phyloP scores from a whole-genome alignment of 2,113 vertebrate species.

The Acrocephalus kingi region DNA sequence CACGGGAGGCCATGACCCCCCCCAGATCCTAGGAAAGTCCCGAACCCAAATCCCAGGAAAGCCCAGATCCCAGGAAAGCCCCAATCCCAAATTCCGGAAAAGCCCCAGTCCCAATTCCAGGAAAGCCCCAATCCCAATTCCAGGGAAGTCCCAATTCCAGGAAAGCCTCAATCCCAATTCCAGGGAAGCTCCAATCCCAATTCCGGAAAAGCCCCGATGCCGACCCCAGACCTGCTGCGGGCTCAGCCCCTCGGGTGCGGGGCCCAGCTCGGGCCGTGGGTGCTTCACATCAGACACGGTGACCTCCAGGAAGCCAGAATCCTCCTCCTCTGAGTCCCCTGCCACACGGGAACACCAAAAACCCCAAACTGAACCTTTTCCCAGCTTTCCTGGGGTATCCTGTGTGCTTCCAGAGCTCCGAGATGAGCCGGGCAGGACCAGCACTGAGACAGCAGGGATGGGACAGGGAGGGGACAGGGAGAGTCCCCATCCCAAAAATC shows the following conservation, averaged over 20 bases:
- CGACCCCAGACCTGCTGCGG: conserved; percentile 83
- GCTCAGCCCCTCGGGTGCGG: conserved; percentile 91
- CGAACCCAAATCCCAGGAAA: too few species aligned
- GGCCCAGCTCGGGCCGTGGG: conserved; percentile 86
- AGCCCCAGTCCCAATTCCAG: background rate
- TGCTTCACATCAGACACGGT: conserved; percentile 84
- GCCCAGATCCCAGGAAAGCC: background rate
- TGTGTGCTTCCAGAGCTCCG: too few species aligned
- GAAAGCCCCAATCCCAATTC: too few species aligned
- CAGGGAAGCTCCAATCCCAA: background rate
- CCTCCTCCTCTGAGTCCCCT: conserved; percentile 91
- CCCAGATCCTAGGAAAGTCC: too few species aligned
- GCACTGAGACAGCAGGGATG: background rate
- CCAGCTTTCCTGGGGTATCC: too few species aligned
- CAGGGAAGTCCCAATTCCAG: background rate
- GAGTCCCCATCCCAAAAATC: background rate
- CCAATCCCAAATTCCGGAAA: background rate
- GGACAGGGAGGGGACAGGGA: background rate
- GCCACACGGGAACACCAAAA: background rate
- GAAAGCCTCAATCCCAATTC: background rate
- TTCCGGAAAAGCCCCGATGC: too few species aligned
- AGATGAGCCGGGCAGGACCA: background rate
- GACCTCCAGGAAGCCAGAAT: conserved; percentile 89
- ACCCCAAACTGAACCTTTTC: background rate
- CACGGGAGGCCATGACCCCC: too few species aligned